These are phyloP conservation scores for Menura novaehollandiae DNA, from an alignment of 2,113 vertebrate genomes.

Conservation along the genomic window DNA sequence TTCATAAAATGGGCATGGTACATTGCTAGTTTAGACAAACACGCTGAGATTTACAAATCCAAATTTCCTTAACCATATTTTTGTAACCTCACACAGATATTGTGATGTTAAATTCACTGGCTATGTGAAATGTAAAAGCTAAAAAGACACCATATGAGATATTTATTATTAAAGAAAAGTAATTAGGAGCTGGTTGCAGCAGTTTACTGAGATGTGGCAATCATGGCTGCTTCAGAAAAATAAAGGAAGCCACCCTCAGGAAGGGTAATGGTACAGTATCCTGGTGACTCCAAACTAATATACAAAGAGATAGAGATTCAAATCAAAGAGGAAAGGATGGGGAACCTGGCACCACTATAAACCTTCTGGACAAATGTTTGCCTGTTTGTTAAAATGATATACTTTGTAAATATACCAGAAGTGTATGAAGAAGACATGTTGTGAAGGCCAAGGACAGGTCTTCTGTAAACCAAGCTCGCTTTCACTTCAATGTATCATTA, in stretches of 20 bases:
- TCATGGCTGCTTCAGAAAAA: background rate
- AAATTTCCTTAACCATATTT: background rate
- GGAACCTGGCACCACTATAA: background rate
- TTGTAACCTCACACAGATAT: background rate
- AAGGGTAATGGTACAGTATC: slow-evolving; percentile 32
- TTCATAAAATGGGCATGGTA: background rate
- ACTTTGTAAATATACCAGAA: background rate
- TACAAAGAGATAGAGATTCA: background rate
- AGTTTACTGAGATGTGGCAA: background rate
- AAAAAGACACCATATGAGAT: background rate
- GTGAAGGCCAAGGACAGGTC: background rate
- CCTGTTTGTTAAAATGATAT: background rate
- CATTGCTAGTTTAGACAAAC: background rate
- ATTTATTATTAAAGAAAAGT: background rate
- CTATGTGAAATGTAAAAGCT: background rate
- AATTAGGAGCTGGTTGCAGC: background rate
- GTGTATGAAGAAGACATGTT: background rate
- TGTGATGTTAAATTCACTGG: background rate
- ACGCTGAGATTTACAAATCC: background rate
- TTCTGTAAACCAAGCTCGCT: background rate
- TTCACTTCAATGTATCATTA: background rate
- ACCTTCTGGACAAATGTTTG: background rate
- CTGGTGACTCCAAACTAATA: slow-evolving; percentile 21
- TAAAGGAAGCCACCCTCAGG: background rate
- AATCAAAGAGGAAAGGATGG: background rate